phyloP scores from a whole-genome alignment of 2,113 vertebrate genomes.

The Mus musculus region DNA sequence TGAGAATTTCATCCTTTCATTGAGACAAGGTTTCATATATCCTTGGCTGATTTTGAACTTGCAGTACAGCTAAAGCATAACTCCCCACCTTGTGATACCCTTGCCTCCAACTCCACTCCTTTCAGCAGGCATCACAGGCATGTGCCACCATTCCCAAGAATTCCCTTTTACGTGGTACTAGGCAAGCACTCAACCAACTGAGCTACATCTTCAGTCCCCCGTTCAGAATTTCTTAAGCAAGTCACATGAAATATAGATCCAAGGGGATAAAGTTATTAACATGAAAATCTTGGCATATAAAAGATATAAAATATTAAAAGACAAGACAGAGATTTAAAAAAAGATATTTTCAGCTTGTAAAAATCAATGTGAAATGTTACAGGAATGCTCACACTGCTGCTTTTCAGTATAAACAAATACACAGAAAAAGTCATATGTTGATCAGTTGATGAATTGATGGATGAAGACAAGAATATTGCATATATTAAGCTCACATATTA shows the following conservation, averaged over 20 bases:
- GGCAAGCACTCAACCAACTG: neutral
- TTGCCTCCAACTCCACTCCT: neutral
- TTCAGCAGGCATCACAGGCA: neutral
- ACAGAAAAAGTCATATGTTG: neutral
- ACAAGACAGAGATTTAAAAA: neutral
- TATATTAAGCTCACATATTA: neutral
- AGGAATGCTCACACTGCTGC: neutral
- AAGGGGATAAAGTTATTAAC: neutral
- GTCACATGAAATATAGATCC: neutral
- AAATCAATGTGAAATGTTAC: neutral
- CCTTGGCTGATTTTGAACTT: neutral
- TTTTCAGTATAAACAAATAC: constrained; percentile 24
- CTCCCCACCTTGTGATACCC: neutral
- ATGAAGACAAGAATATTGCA: neutral
- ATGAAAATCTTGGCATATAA: neutral
- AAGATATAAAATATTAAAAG: neutral
- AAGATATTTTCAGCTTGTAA: neutral
- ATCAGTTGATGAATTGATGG: constrained; percentile 4
- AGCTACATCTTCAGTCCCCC: neutral
- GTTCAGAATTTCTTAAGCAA: neutral
- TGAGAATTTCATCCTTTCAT: neutral
- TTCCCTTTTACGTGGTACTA: too few relatives aligned
- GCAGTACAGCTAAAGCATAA: neutral
- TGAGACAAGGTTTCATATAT: neutral
- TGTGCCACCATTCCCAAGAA: neutral